Evolutionary conservation across 2,888 invertebrate genomes (phyloP).

Genomic region (Lycophotia porphyrea): DNA sequence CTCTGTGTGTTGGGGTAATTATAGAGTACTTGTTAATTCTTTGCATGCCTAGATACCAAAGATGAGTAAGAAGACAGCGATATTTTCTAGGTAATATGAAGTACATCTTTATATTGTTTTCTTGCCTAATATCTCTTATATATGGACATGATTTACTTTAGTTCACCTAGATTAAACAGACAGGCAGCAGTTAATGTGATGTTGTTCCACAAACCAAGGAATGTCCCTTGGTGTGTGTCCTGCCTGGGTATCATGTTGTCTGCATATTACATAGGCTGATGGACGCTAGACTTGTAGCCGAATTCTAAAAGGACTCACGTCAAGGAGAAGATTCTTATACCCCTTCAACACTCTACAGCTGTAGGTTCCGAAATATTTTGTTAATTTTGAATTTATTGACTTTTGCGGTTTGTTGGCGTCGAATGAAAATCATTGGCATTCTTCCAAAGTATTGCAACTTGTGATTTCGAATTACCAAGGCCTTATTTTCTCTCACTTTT

Average conservation of each 20-base stretch:
- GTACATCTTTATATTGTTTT: not conserved
- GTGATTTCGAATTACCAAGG: conserved; percentile 21
- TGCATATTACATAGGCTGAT: not conserved
- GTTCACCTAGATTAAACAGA: not conserved
- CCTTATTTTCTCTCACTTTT: conserved; percentile 5
- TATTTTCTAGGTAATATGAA: not conserved
- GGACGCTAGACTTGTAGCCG: not conserved
- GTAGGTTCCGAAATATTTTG: not conserved
- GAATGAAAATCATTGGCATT: conserved; percentile 29
- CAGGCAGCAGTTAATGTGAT: not conserved
- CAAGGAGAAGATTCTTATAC: not conserved
- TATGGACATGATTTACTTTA: too few relatives aligned
- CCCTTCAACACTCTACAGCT: not conserved
- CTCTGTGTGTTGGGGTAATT: conserved; percentile 39
- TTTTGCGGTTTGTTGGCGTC: conserved; percentile 4
- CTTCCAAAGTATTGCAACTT: conserved; percentile 25
- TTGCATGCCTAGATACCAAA: not conserved
- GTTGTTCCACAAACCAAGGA: not conserved
- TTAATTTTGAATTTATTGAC: not conserved
- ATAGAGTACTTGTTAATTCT: conserved; percentile 36
- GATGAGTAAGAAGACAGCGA: conserved; percentile 5
- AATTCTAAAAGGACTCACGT: not conserved
- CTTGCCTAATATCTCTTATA: not conserved
- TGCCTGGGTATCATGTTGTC: not conserved
- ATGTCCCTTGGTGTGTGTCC: too few relatives aligned